Conservation (phyloP, 2,797 vertebrate species). For the Pangasius sanitwongsei region DNA sequence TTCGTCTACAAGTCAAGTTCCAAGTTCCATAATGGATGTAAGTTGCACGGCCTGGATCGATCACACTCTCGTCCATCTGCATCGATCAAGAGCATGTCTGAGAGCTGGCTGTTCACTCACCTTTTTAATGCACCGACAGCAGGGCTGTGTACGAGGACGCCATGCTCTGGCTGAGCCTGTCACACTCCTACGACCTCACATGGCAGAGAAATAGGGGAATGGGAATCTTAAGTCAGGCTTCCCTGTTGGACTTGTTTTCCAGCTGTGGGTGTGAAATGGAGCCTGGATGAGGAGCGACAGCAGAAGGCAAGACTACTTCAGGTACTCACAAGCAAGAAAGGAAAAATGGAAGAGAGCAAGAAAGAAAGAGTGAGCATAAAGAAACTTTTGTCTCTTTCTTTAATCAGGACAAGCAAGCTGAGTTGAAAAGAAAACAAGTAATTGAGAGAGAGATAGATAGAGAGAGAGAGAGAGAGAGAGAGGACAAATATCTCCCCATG, state of each 20-base stretch:
- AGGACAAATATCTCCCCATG: conserved; percentile 16
- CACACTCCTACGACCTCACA: conserved; percentile 9
- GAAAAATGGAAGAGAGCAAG: not conserved
- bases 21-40: conserved; percentile 40
- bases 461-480: not conserved
- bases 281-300: conserved; percentile 11
- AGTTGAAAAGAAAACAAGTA: conserved; percentile 28
- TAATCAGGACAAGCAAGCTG: not conserved
- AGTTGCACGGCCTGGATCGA: conserved; percentile 32
- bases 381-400: conserved; percentile 18
- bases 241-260: conserved; percentile 2
- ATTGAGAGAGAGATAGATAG: not conserved
- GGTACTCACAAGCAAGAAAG: not conserved
- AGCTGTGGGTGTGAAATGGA: conserved; percentile 31
- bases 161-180: conserved; percentile 9
- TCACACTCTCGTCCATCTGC: conserved; percentile 28
- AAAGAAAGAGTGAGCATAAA: not conserved
- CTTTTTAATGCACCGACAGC: conserved; percentile 18
- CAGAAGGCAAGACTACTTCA: conserved; percentile 5
- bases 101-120: conserved; percentile 20
- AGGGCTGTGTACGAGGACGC: not conserved
- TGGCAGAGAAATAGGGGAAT: not conserved
- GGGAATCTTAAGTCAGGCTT: not conserved
- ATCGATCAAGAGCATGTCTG: conserved; percentile 36
- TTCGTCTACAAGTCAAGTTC: conserved; percentile 45